Conservation (phyloP, 2,113 vertebrate genomes). For the Arizona elegans region DNA sequence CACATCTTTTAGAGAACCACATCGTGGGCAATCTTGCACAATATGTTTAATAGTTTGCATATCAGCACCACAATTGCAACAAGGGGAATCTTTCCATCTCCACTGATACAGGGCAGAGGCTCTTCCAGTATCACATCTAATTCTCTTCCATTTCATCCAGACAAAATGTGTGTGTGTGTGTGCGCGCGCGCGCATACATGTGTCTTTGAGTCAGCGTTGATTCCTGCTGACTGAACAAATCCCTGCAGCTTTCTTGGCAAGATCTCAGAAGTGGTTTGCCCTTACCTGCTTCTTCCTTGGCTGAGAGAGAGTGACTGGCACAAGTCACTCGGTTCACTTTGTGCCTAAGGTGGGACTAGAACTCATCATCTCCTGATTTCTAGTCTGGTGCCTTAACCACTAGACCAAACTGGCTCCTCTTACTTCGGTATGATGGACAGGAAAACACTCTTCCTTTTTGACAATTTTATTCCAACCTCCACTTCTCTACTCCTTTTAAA, state of each 20-base stretch:
- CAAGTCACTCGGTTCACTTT: not conserved
- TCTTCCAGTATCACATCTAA: not conserved
- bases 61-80: not conserved
- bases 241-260: not conserved
- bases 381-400: not conserved
- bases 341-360: not conserved
- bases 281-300: not conserved
- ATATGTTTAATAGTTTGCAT: not conserved
- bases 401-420: not conserved
- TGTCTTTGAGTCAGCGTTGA: not conserved
- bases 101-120: not conserved
- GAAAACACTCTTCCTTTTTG: not conserved
- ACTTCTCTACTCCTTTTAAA: not conserved
- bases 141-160: not conserved
- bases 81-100: not conserved
- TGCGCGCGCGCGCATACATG: fast-evolving
- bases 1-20: not conserved
- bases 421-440: not conserved
- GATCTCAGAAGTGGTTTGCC: not conserved
- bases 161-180: not conserved
- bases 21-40: not conserved
- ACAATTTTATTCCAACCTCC: not conserved
- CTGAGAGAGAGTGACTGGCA: not conserved
- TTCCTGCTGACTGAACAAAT: not conserved
- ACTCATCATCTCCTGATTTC: not conserved